phyloP scores from a whole-genome alignment of 1,140 invertebrate genomes.

The Pseudomyrmex gracilis region DNA sequence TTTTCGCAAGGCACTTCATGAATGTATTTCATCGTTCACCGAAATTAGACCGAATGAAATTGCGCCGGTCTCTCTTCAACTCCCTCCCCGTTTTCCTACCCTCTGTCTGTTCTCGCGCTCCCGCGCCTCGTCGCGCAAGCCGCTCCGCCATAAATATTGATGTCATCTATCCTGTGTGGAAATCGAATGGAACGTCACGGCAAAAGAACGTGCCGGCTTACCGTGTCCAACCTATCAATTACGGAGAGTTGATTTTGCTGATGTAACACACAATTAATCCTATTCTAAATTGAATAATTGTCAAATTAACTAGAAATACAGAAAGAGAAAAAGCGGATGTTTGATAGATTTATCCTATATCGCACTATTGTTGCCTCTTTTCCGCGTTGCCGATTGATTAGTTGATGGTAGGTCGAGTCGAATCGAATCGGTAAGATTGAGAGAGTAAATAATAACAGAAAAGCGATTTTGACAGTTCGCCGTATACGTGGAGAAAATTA shows the following conservation, averaged over 20 bases:
- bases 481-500: too few relatives aligned
- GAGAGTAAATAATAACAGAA: too few relatives aligned
- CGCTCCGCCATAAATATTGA: slow-evolving; percentile 63
- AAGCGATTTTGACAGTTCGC: too few relatives aligned
- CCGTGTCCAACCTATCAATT: slow-evolving; percentile 27
- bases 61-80: slow-evolving; percentile 6
- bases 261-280: not conserved
- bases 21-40: slow-evolving; percentile 52
- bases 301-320: not conserved
- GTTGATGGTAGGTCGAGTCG: too few relatives aligned
- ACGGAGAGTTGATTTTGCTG: not conserved
- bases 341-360: too few relatives aligned
- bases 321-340: too few relatives aligned
- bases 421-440: too few relatives aligned
- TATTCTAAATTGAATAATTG: slow-evolving; percentile 11
- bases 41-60: slow-evolving; percentile 54
- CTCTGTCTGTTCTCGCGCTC: not conserved
- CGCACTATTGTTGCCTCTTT: too few relatives aligned
- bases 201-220: slow-evolving; percentile 26
- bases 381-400: too few relatives aligned
- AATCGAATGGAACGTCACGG: slow-evolving; percentile 53
- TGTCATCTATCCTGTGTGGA: slow-evolving; percentile 52
- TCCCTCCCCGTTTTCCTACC: not conserved
- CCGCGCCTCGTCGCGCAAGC: slow-evolving; percentile 47
- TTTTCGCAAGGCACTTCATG: slow-evolving; percentile 45